Evolutionary conservation across 2,888 invertebrate genomes (phyloP), one percentile per base, ranked within the genome.

Genomic region (Allolobophora icterica): DNA sequence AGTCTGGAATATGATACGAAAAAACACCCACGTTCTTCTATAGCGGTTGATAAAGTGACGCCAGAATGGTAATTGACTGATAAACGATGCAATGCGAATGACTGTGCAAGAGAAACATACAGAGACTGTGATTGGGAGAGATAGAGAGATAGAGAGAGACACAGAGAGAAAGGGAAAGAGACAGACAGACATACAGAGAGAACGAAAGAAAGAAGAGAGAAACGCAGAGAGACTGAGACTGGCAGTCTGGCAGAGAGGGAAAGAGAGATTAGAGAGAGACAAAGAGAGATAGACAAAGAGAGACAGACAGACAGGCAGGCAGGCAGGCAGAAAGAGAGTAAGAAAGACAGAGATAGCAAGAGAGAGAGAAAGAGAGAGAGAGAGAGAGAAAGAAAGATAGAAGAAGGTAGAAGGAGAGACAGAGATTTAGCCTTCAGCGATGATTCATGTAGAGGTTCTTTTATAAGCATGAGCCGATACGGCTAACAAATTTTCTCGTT

Each of bases 391-490:
- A 71, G 71, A n/a, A n/a, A 13, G 71, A n/a, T 8, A 71, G 30
- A 71, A 4, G n/a, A 8, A 71, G 71, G n/a, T 1, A 30, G 1
- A 13, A 11, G 4, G 30, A 71, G 30, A 11, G 8, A 0, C 0
- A 71, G 30, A 71, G n/a, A 71, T n/a, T 71, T 71, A n/a, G 30
- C 71, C 71, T 71, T n/a, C 6, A 71, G 30, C 71, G 11, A 71
- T 71, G n/a, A 71, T n/a, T 71, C n/a, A 71, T n/a, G n/a, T n/a
- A 11, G 6, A 71, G 71, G 30, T 8, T 11, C 11, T 71, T 8
- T n/a, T 71, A 71, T 71, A n/a, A 71, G 30, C 71, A 71, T 71
- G 71, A n/a, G 71, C 71, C 71, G n/a, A 71, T 71, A 71, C 71
- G 71, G 71, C 8, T 71, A 71, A 71, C n/a, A 71, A 71, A 71